Percentiles rank a stretch among this genome's conserved stretches.
Conservation (phyloP, 2,113 vertebrate species). For the Suncus etruscus region DNA sequence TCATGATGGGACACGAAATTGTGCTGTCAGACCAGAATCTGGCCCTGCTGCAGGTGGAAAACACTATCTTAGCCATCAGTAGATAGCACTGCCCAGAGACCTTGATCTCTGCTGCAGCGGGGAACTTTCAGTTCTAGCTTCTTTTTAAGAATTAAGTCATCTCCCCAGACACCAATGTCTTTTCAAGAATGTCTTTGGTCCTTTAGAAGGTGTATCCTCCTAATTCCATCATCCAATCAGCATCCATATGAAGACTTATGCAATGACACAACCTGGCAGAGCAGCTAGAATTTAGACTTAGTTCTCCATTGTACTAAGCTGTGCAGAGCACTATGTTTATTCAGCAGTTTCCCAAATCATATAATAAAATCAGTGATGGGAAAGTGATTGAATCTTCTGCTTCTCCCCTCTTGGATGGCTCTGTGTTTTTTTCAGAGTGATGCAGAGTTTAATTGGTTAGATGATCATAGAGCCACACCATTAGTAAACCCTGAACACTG, state of each 20-base stretch:
- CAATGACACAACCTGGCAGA: background rate
- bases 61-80: background rate
- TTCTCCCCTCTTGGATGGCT: background rate
- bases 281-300: background rate
- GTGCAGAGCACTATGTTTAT: slow-evolving; percentile 32
- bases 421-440: background rate
- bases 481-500: no score
- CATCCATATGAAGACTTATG: background rate
- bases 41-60: background rate
- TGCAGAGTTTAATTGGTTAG: background rate
- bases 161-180: background rate
- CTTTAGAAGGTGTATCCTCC: background rate
- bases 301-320: background rate
- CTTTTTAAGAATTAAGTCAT: background rate
- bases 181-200: background rate
- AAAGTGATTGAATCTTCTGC: background rate
- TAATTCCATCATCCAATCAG: background rate
- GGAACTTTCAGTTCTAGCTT: background rate
- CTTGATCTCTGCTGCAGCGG: background rate
- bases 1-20: background rate
- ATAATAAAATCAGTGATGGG: background rate
- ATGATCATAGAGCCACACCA: no score
- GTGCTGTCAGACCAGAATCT: background rate
- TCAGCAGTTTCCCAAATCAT: background rate
- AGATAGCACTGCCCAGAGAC: background rate